Percentiles rank a stretch among this genome's conserved stretches.
Conservation (phyloP, 2,888 invertebrate species). For the Agrochola circellaris region DNA sequence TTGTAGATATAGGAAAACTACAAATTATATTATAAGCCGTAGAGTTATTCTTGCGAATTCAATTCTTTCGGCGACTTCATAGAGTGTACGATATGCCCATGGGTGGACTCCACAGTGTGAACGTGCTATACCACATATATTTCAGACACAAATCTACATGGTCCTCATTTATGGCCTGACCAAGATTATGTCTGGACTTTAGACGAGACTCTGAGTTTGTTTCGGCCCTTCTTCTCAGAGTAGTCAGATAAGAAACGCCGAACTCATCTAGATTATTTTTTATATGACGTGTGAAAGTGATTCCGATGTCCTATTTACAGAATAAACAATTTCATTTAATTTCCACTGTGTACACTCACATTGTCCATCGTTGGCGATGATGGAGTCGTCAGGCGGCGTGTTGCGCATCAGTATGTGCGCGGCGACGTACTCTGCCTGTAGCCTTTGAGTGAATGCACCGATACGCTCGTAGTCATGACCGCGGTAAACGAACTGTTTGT, state of each 20-base stretch:
- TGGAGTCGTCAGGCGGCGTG: constrained; percentile 96
- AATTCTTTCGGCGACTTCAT: not conserved
- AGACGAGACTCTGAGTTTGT: too few species aligned
- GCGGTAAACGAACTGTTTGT: constrained; percentile 98
- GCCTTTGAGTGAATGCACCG: constrained; percentile 97
- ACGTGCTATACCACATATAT: not conserved
- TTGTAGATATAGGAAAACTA: not conserved
- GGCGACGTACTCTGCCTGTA: constrained; percentile 98
- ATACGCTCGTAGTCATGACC: constrained; percentile 98
- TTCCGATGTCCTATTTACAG: too few species aligned
- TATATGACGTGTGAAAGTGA: too few species aligned
- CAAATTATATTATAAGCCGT: not conserved
- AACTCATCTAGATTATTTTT: too few species aligned
- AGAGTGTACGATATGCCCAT: too few species aligned
- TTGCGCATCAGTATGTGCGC: constrained; percentile 98
- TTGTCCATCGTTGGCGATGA: constrained; percentile 96
- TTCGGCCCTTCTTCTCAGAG: too few species aligned
- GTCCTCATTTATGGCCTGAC: too few species aligned
- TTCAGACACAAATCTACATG: too few species aligned
- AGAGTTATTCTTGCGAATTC: not conserved
- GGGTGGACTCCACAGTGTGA: not conserved
- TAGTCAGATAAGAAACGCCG: too few species aligned
- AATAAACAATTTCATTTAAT: too few species aligned
- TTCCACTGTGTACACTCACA: constrained; percentile 92
- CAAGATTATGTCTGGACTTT: too few species aligned